phyloP scores from a whole-genome alignment of 2,888 invertebrate genomes.

The Trissoscelio sp. region DNA sequence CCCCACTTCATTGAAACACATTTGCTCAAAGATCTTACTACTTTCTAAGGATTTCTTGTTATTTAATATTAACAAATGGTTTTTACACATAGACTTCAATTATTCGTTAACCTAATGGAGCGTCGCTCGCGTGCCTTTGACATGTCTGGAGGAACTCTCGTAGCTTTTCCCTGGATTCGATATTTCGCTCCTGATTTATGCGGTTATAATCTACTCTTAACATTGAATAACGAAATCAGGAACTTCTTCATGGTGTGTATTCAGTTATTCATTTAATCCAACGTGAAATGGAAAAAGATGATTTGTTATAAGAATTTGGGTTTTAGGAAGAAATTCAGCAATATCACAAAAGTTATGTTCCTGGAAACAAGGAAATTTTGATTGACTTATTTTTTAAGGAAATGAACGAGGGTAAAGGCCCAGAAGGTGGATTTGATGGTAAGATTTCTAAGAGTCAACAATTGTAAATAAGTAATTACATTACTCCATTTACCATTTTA shows the following conservation, averaged over 20 bases:
- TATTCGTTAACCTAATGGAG: constrained; percentile 76
- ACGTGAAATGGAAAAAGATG: too few species aligned
- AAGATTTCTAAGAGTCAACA: constrained; percentile 64
- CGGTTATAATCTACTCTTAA: constrained; percentile 86
- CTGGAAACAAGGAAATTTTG: constrained; percentile 83
- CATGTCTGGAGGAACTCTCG: constrained; percentile 86
- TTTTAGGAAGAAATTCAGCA: constrained; percentile 85
- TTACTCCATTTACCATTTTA: constrained; percentile 78
- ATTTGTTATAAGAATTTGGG: too few species aligned
- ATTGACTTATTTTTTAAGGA: constrained; percentile 87
- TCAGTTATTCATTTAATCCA: too few species aligned
- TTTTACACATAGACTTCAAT: constrained; percentile 72
- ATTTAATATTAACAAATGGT: neutral
- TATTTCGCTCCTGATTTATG: constrained; percentile 86
- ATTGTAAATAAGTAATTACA: neutral
- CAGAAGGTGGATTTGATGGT: constrained; percentile 83
- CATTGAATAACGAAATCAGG: constrained; percentile 85
- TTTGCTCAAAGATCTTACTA: too few species aligned
- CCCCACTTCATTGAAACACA: too few species aligned
- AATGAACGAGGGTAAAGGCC: constrained; percentile 83
- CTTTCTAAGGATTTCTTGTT: neutral
- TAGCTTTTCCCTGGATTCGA: constrained; percentile 87
- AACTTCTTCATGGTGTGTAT: constrained; percentile 84
- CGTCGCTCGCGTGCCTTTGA: constrained; percentile 81
- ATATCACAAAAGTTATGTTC: constrained; percentile 84